Evolutionary conservation across 2,888 invertebrate genomes (phyloP).

Genomic region (Agonum fuliginosum): DNA sequence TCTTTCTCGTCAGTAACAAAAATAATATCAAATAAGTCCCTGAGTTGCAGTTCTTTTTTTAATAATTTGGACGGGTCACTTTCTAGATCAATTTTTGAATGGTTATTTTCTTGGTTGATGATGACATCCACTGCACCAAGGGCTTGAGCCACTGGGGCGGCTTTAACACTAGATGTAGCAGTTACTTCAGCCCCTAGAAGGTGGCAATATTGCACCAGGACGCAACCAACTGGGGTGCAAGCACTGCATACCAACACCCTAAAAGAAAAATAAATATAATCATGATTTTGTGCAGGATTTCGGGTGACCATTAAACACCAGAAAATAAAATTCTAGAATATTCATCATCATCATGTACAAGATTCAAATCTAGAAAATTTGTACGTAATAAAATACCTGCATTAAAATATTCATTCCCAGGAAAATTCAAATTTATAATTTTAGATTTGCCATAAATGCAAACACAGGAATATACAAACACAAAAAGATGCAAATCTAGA

Average conservation of each 20-base stretch:
- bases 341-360: too few species aligned
- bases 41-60: conserved; percentile 67
- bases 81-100: conserved; percentile 57
- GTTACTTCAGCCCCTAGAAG: conserved; percentile 77
- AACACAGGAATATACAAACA: too few species aligned
- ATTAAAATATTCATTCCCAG: too few species aligned
- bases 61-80: conserved; percentile 60
- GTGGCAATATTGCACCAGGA: conserved; percentile 76
- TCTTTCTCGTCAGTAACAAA: conserved; percentile 67
- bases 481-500: too few species aligned
- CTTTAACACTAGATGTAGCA: conserved; percentile 74
- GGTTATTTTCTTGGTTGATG: conserved; percentile 67
- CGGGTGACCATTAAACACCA: too few species aligned
- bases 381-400: too few species aligned
- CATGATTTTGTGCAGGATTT: background rate
- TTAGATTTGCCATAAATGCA: too few species aligned
- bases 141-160: conserved; percentile 75
- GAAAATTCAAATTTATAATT: too few species aligned
- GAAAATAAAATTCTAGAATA: too few species aligned
- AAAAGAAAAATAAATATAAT: conserved; percentile 60
- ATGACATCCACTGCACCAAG: conserved; percentile 76
- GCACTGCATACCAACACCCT: conserved; percentile 77
- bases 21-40: conserved; percentile 69
- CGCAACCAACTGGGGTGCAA: conserved; percentile 77
- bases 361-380: too few species aligned